Conservation (phyloP, 2,888 invertebrate genomes). For the Thumatha senex region DNA sequence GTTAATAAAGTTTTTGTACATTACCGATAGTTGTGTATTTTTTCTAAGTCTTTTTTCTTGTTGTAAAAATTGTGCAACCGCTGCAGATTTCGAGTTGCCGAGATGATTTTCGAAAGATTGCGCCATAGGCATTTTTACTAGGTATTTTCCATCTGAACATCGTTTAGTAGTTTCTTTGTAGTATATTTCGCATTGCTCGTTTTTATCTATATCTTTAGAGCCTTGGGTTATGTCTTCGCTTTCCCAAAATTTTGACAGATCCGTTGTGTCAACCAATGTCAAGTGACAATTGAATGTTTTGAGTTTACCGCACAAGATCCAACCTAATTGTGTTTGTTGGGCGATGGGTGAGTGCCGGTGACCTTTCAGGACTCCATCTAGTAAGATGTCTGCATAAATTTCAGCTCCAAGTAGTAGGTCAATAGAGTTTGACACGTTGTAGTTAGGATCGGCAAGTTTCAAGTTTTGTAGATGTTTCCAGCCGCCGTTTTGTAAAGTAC, state of each 20-base stretch:
- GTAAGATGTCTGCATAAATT: constrained; percentile 3
- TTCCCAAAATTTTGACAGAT: constrained; percentile 11
- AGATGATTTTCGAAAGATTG: background rate
- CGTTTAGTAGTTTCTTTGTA: constrained; percentile 3
- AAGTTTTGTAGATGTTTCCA: constrained; percentile 10
- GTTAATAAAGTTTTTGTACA: constrained; percentile 2
- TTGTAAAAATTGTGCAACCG: constrained; percentile 9
- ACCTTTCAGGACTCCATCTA: constrained; percentile 6
- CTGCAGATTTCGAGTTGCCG: constrained; percentile 8
- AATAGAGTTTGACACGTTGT: constrained; percentile 3
- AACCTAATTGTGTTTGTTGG: constrained; percentile 13
- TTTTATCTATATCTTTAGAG: background rate
- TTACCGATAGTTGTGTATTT: background rate
- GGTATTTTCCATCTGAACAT: constrained; percentile 8
- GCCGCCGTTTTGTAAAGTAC: background rate
- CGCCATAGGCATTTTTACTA: constrained; percentile 5
- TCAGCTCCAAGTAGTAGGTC: constrained; percentile 8
- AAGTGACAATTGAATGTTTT: constrained; percentile 13
- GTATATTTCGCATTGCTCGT: constrained; percentile 6
- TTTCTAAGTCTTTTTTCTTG: constrained; percentile 3
- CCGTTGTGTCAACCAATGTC: background rate
- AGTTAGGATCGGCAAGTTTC: constrained; percentile 8
- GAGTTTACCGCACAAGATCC: constrained; percentile 15
- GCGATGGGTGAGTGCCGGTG: constrained; percentile 5
- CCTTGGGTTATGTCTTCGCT: constrained; percentile 6